Base-by-base conservation (phyloP, 2,888 invertebrate species). In the Pachliopta kotzebuea region DNA sequence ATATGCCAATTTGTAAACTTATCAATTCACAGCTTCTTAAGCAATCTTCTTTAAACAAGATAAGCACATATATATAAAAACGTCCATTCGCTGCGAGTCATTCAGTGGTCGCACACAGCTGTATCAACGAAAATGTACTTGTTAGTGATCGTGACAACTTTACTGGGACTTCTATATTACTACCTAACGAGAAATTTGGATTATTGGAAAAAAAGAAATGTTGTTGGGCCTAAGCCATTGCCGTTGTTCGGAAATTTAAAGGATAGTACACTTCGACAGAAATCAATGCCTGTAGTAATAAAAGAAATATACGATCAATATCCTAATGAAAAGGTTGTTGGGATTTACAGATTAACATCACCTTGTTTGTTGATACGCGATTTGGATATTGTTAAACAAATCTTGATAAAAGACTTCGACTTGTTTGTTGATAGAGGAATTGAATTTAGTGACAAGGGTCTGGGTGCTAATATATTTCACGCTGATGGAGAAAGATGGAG, bases 321-420 rank as follows among this genome's bases (percentile, higher is more conserved):
- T 62, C 78, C 80, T 0, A 71, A 80, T 3, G 84, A 84, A 67
- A 84, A 83, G 71, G 71, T 83, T 0, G 77, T 86, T 0, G 86
- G 86, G 1, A 11, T 84, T 0, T 86, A 77, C 37, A 77, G 80
- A 64, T 77, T 82, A 74, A 79, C 78, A 0, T 74, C 74, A 6
- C 85, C 84, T 0, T 70, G 72, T 52, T 53, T 86, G 18, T 53
- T 85, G 4, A 65, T 87, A 18, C 71, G 80, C 20, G 86, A 87
- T 67, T 71, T 83, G 24, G 85, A 87, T 9, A 57, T 84, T 2
- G 69, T 86, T 8, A 85, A 84, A 69, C 72, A 79, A 2, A 68
- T 86, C 0, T 71, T 85, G 70, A 80, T 86, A 18, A 84, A 82
- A 64, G 85, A 85, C 67, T 86, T 85, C 53, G 77, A 83, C 17